phyloP scores from a whole-genome alignment of 2,113 vertebrate species.

The Chaetorhynchus papuensis region DNA sequence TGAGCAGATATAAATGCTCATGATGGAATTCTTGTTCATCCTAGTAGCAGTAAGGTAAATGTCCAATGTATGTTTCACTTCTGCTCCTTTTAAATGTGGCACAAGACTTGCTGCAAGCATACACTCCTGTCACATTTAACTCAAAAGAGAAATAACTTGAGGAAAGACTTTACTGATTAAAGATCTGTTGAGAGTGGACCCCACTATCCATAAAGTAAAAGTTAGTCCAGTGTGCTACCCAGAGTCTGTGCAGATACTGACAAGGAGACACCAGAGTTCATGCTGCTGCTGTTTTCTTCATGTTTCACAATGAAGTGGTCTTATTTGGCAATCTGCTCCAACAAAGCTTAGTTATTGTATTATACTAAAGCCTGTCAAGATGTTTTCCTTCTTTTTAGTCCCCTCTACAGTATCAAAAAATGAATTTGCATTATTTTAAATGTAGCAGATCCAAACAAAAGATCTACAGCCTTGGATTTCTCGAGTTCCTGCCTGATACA shows the following conservation, averaged over 20 bases:
- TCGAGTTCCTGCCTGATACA: not conserved
- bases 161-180: not conserved
- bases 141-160: not conserved
- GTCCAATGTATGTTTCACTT: not conserved
- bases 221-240: not conserved
- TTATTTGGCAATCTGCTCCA: not conserved
- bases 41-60: not conserved
- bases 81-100: not conserved
- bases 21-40: not conserved
- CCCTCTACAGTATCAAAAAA: fast-evolving
- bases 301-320: not conserved
- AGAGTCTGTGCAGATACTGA: not conserved
- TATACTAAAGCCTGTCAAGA: not conserved
- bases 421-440: not conserved
- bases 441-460: not conserved
- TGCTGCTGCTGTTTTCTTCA: not conserved
- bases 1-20: not conserved
- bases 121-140: not conserved
- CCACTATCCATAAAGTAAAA: not conserved
- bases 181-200: not conserved
- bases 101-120: not conserved
- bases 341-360: not conserved
- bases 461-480: not conserved
- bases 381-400: not conserved
- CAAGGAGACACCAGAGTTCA: not conserved